Conservation (phyloP, 2,797 vertebrate genomes). For the Echeneis naucrates region DNA sequence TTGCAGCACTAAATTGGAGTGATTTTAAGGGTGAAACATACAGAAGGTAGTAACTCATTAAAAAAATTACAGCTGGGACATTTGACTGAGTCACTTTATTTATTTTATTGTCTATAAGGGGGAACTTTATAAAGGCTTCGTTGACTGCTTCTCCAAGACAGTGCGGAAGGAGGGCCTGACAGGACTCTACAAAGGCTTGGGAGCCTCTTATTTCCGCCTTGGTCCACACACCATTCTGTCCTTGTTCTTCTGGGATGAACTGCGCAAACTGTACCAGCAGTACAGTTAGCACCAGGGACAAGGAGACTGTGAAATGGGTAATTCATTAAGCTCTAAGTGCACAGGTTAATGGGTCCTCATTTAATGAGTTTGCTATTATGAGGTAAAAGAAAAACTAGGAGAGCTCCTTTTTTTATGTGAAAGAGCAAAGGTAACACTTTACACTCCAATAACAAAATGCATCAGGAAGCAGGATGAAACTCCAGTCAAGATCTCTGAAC, state of each 20-base stretch:
- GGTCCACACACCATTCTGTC: slow-evolving; percentile 88
- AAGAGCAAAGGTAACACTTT: slow-evolving; percentile 36
- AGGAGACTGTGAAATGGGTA: slow-evolving; percentile 26
- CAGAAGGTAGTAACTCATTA: neutral
- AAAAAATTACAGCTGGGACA: neutral
- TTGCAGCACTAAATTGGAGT: neutral
- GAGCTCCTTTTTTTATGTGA: slow-evolving; percentile 4
- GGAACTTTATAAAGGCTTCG: slow-evolving; percentile 81
- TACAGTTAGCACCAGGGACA: slow-evolving; percentile 67
- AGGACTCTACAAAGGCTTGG: slow-evolving; percentile 88
- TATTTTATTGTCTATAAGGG: slow-evolving; percentile 71
- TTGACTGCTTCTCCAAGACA: slow-evolving; percentile 84
- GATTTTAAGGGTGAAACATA: neutral
- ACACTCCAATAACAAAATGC: slow-evolving; percentile 47
- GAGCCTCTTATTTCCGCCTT: slow-evolving; percentile 87
- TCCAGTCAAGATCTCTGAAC: slow-evolving; percentile 1
- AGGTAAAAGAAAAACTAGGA: slow-evolving; percentile 34
- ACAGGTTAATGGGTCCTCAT: slow-evolving; percentile 39
- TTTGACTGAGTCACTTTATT: neutral
- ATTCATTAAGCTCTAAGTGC: slow-evolving; percentile 59
- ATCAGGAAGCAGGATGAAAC: neutral
- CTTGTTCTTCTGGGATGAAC: slow-evolving; percentile 87
- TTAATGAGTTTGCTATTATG: slow-evolving; percentile 42
- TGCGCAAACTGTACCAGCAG: slow-evolving; percentile 76
- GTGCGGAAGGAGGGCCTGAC: slow-evolving; percentile 82